A percentile compares a stretch with the other conserved stretches of the same genome.
phyloP scores from a whole-genome alignment of 2,797 vertebrate genomes.

The Fistularia commersonii region DNA sequence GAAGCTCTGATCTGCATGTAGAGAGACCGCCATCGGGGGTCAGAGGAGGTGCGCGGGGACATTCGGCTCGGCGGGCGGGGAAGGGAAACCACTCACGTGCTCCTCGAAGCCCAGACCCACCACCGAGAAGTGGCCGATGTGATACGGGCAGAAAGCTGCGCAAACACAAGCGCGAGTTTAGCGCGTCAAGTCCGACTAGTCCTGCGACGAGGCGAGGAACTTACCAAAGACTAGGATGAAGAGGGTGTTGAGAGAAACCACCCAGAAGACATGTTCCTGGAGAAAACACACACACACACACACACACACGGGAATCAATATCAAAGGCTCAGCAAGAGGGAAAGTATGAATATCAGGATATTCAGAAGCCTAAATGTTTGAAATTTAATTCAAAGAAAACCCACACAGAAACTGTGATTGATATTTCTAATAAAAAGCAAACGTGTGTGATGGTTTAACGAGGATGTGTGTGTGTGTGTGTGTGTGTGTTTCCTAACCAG shows the following conservation, averaged over 20 bases:
- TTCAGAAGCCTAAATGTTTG: too few species aligned
- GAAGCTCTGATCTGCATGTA: conserved; percentile 87
- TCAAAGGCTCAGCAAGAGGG: not conserved
- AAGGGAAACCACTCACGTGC: conserved; percentile 97
- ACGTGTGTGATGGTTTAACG: too few species aligned
- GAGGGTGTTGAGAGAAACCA: conserved; percentile 96
- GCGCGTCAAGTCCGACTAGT: too few species aligned
- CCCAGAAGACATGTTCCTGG: conserved; percentile 99
- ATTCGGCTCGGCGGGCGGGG: not conserved
- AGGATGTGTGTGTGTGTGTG: not conserved
- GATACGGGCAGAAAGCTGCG: conserved; percentile 99
- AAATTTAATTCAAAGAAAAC: too few species aligned
- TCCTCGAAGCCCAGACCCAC: conserved; percentile 96
- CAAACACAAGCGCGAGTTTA: too few species aligned
- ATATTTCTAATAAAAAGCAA: too few species aligned
- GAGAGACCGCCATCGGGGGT: not conserved
- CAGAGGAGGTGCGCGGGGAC: not conserved
- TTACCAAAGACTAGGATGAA: conserved; percentile 99
- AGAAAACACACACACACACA: too few species aligned
- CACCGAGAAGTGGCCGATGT: conserved; percentile 97
- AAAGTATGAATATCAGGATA: too few species aligned
- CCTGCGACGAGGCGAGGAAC: conserved; percentile 42
- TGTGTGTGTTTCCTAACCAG: too few species aligned
- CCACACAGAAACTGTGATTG: too few species aligned
- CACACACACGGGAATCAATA: conserved; percentile 12